Evolutionary conservation across 2,113 vertebrate species (phyloP).

Genomic region (Pomatorhinus ruficollis): DNA sequence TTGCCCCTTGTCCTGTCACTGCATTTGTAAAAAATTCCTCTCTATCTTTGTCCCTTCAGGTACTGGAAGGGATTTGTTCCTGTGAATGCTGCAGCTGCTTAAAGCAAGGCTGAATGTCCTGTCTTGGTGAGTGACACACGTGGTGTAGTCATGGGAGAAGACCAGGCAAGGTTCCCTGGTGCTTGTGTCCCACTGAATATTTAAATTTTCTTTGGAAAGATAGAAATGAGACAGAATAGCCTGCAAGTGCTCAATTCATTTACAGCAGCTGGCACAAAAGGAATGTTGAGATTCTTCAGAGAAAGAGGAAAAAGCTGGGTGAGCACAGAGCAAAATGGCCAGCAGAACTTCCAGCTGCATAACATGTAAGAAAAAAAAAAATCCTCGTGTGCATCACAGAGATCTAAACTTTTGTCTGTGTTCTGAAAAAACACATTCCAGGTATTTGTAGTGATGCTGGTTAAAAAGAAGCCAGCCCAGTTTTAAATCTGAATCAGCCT

Average conservation of each 20-base stretch:
- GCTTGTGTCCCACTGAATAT: neutral
- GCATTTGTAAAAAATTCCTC: neutral
- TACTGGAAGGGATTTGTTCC: neutral
- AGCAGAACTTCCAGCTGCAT: neutral
- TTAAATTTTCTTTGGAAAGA: neutral
- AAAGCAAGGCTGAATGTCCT: neutral
- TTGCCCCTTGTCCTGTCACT: neutral
- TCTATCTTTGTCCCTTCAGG: neutral
- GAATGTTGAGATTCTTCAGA: neutral
- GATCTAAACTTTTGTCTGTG: neutral
- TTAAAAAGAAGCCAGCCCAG: neutral
- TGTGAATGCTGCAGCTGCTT: neutral
- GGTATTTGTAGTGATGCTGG: neutral
- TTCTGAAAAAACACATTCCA: neutral
- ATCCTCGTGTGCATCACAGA: neutral
- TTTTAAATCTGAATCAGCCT: neutral
- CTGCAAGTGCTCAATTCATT: neutral
- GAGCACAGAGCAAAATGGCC: neutral
- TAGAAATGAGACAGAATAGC: neutral
- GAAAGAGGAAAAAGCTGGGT: neutral
- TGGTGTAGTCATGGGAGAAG: neutral
- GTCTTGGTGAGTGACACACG: neutral
- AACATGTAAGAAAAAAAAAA: neutral
- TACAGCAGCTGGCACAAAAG: neutral
- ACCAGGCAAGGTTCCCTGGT: neutral